Base-by-base conservation (phyloP, 2,888 invertebrate species). In the Clistopyga incitator region DNA sequence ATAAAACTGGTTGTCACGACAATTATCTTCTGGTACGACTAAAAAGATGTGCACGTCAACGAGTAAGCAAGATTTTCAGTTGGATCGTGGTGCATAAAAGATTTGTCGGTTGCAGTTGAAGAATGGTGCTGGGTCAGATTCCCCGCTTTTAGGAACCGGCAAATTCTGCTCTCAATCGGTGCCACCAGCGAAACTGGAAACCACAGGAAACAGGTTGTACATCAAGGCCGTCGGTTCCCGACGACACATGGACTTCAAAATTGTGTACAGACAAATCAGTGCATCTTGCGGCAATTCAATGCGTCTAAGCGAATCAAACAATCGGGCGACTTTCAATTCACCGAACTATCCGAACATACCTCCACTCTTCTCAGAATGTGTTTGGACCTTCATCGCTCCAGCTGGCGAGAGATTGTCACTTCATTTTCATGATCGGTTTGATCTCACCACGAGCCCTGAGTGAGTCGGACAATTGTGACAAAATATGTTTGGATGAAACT, bases 271-370 rank as follows among this genome's bases (percentile, higher is more conserved):
- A 88, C 96, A 97, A 93, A 91, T 95, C 61, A 94, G 95, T 20
- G 90, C 95, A 70, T 94, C 95, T 71, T 98, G 98, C 92, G 97
- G 97, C 0, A 95, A 95, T 10, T 94, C 94, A 15, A 94, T 96
- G n/a, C 90, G 89, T n/a, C 92, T 98, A 68, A 94, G 94, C 15
- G 79, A 92, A 0, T 92, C 93, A 0, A 93, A 94, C 71, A 93
- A 91, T 56, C 94, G 94, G 84, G 94, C 95, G 84, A 92, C 94
- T 67, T 95, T 99, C 76, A 94, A 92, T 23, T 96, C 98, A 0
- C 98, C 98, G 0, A 96, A 96, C 87, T 98, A 97, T 93, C 98
- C 98, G 0, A 95, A 95, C 82, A 94, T 96, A 29, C 98, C 98
- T 1, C 94, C 95, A 61, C 95, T 97, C 1, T 96, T 96, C 88